phyloP scores from a whole-genome alignment of 2,797 vertebrate genomes.

The Smutsia gigantea region DNA sequence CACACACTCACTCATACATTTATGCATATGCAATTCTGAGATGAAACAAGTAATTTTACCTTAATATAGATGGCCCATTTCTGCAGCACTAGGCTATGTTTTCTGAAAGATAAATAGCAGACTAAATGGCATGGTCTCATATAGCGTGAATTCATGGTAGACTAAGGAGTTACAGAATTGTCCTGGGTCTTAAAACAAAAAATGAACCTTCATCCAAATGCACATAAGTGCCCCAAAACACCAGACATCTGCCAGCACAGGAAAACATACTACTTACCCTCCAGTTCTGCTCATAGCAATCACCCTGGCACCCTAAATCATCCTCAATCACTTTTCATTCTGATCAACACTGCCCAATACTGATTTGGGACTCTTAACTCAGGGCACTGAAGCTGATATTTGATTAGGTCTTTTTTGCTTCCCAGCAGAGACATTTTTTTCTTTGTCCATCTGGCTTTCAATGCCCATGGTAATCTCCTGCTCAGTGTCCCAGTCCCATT shows the following conservation, averaged over 20 bases:
- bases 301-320: not conserved
- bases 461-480: not conserved
- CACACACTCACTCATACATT: not conserved
- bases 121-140: not conserved
- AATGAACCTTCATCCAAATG: not conserved
- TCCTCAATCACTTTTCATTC: not conserved
- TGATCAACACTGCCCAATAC: not conserved
- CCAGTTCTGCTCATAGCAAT: not conserved
- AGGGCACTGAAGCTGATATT: not conserved
- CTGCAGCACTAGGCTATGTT: not conserved
- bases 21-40: not conserved
- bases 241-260: not conserved
- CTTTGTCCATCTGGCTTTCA: not conserved
- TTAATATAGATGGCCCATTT: constrained; percentile 22
- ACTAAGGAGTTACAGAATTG: not conserved
- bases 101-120: constrained; percentile 12
- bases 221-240: not conserved
- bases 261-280: not conserved
- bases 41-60: not conserved
- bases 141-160: not conserved
- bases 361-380: not conserved
- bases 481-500: not conserved
- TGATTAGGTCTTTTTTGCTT: not conserved
- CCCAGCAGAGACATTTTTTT: not conserved
- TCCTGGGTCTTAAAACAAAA: not conserved